phyloP scores from a whole-genome alignment of 2,888 invertebrate genomes.

The Calameuta idolon region DNA sequence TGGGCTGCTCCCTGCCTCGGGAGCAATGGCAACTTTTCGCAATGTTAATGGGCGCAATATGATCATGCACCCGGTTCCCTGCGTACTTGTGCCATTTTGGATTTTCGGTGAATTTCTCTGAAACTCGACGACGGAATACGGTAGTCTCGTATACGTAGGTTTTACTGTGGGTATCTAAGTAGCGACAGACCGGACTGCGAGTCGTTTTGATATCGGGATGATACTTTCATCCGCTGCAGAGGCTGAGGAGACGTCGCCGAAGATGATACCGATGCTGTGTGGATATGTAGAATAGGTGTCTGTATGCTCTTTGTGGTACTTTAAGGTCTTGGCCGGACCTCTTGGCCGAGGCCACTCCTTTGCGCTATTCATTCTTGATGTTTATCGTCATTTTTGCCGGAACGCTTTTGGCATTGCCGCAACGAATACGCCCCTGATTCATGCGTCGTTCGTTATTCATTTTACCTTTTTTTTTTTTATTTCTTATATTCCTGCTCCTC shows the following conservation, averaged over 20 bases:
- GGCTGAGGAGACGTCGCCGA: neutral
- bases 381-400: neutral
- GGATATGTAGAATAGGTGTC: neutral
- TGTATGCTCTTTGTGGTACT: neutral
- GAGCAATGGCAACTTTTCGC: slow-evolving; percentile 60
- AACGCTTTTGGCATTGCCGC: neutral
- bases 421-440: neutral
- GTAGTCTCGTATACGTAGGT: neutral
- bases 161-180: neutral
- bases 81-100: slow-evolving; percentile 2
- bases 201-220: neutral
- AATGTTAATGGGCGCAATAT: slow-evolving; percentile 64
- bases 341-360: neutral
- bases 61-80: slow-evolving; percentile 44
- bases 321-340: neutral
- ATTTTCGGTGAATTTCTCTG: neutral
- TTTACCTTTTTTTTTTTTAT: neutral
- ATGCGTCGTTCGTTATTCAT: neutral
- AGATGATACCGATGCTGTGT: neutral
- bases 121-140: neutral
- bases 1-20: slow-evolving; percentile 59
- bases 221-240: neutral
- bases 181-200: neutral
- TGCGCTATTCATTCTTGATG: neutral
- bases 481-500: neutral